Conservation (phyloP, 2,888 invertebrate species). For the Synanthedon formicaeformis region DNA sequence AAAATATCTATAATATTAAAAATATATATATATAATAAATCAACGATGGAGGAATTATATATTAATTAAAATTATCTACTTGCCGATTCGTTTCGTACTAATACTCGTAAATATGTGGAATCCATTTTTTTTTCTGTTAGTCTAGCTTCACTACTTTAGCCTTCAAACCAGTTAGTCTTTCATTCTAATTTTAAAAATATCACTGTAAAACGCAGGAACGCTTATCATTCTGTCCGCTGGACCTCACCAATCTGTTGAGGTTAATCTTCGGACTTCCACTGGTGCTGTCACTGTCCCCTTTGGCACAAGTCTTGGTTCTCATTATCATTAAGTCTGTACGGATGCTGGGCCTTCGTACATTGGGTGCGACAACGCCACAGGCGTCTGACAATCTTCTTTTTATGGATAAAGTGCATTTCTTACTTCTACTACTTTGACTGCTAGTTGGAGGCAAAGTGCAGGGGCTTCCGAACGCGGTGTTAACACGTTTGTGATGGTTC, state of each 20-base stretch:
- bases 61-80: too few relatives aligned
- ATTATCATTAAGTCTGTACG: conserved; percentile 90
- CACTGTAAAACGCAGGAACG: conserved; percentile 63
- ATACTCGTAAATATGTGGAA: too few relatives aligned
- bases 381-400: conserved; percentile 87
- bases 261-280: conserved; percentile 65
- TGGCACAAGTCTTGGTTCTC: conserved; percentile 83
- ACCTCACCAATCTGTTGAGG: conserved; percentile 57
- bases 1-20: too few relatives aligned
- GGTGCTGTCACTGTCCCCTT: conserved; percentile 75
- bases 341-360: conserved; percentile 87
- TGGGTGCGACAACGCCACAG: conserved; percentile 90
- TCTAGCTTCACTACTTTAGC: too few relatives aligned
- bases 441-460: conserved; percentile 80
- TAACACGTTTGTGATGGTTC: conserved; percentile 85
- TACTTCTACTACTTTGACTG: conserved; percentile 74
- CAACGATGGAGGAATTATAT: too few relatives aligned
- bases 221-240: conserved; percentile 55
- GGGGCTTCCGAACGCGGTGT: conserved; percentile 80
- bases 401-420: conserved; percentile 83
- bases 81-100: too few relatives aligned
- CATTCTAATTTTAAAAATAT: conserved; percentile 19
- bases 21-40: too few relatives aligned
- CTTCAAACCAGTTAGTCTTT: too few relatives aligned
- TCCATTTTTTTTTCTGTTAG: too few relatives aligned